Percentiles rank a stretch among this genome's conserved stretches.
Conservation (phyloP, 2,113 vertebrate species). For the Nansenia antarctica region DNA sequence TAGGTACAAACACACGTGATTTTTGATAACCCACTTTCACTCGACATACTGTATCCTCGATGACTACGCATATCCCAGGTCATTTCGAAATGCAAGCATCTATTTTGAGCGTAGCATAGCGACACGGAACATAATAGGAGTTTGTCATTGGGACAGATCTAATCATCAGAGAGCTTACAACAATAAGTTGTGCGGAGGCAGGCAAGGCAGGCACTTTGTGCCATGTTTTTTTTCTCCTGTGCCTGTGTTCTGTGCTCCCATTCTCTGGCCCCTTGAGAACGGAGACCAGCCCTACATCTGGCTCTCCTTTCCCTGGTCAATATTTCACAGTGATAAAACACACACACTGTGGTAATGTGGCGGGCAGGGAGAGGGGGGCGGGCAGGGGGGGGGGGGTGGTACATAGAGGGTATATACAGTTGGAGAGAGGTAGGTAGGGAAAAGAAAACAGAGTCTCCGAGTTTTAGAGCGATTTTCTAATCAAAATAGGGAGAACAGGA, state of each 20-base stretch:
- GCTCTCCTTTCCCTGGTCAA: slow-evolving; percentile 9
- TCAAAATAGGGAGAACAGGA: neutral
- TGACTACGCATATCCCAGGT: too few species aligned
- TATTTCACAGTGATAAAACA: slow-evolving; percentile 41
- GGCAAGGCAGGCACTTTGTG: slow-evolving; percentile 13
- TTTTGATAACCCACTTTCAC: too few species aligned
- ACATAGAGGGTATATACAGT: too few species aligned
- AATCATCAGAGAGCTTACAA: slow-evolving; percentile 11
- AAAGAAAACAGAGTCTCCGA: neutral
- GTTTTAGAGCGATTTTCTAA: neutral
- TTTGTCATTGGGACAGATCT: slow-evolving; percentile 25
- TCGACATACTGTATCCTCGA: too few species aligned
- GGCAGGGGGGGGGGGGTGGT: neutral
- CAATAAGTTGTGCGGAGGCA: neutral
- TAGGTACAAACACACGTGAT: neutral
- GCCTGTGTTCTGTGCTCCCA: slow-evolving; percentile 8
- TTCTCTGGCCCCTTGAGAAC: slow-evolving; percentile 18
- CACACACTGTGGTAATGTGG: neutral
- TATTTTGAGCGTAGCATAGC: too few species aligned
- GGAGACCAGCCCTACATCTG: slow-evolving; percentile 26
- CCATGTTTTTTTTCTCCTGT: slow-evolving; percentile 19
- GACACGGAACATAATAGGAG: slow-evolving; percentile 4
- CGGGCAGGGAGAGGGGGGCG: neutral
- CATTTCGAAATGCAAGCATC: too few species aligned
- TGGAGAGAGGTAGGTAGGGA: neutral